Evolutionary conservation across 2,797 vertebrate genomes (phyloP).

Genomic region (Schizopygopsis pylzovi): DNA sequence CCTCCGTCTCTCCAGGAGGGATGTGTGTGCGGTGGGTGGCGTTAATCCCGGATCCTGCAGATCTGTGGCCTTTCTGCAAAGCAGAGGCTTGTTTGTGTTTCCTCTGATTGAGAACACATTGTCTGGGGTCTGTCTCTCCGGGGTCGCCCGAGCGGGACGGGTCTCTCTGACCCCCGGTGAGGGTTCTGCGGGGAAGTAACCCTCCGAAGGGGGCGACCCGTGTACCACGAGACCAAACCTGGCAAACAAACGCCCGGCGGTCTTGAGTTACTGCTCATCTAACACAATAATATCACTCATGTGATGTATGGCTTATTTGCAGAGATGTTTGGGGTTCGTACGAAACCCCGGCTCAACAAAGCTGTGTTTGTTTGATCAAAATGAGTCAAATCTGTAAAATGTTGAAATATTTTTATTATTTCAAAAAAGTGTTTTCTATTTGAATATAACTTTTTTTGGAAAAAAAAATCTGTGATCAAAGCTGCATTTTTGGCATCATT

Average conservation of each 20-base stretch:
- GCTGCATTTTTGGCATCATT: not conserved
- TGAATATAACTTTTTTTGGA: no score
- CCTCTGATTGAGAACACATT: constrained; percentile 68
- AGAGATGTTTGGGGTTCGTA: not conserved
- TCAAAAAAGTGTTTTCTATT: no score
- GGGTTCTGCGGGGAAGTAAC: not conserved
- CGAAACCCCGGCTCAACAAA: not conserved
- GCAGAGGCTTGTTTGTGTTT: constrained; percentile 62
- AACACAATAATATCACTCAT: not conserved
- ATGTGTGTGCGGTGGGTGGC: constrained; percentile 56
- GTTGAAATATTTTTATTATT: no score
- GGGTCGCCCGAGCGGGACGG: constrained; percentile 49
- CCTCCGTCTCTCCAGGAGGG: constrained; percentile 60
- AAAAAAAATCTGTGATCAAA: not conserved
- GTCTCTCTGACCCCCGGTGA: constrained; percentile 3
- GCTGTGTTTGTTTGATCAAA: not conserved
- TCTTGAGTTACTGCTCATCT: constrained; percentile 34
- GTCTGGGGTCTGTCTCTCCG: constrained; percentile 61
- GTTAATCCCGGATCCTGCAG: constrained; percentile 47
- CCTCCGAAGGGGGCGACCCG: constrained; percentile 22
- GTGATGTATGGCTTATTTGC: not conserved
- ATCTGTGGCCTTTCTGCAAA: constrained; percentile 58
- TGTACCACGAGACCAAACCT: not conserved
- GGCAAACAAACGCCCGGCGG: not conserved
- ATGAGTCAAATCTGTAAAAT: no score